phyloP scores from a whole-genome alignment of 2,113 vertebrate species.

The Piaya cayana region DNA sequence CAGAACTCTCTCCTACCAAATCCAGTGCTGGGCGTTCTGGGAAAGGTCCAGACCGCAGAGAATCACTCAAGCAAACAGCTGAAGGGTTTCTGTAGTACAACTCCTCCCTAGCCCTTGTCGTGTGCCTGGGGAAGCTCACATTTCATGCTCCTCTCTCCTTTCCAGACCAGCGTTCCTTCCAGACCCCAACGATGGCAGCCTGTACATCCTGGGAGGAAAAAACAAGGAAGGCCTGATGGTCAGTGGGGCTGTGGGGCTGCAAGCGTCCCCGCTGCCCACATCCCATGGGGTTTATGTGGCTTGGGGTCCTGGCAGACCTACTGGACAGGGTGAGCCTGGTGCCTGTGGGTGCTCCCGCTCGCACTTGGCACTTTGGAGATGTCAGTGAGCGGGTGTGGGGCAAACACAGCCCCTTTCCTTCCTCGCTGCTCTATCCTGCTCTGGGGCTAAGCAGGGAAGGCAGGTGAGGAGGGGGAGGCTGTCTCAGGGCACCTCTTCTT shows the following conservation, averaged over 20 bases:
- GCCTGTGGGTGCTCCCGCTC: not conserved
- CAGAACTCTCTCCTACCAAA: not conserved
- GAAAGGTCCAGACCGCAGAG: not conserved
- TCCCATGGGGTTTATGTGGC: not conserved
- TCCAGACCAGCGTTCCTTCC: constrained; percentile 91
- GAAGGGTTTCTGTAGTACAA: not conserved
- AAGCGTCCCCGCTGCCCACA: accelerated
- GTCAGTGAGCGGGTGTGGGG: not conserved
- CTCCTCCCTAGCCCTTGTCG: not conserved
- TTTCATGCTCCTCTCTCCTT: not conserved
- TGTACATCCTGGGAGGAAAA: constrained; percentile 90
- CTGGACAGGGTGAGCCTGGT: accelerated
- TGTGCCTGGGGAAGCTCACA: accelerated
- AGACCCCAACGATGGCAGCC: constrained; percentile 93
- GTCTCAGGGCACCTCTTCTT: not conserved
- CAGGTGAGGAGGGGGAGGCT: not conserved
- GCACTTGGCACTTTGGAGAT: not conserved
- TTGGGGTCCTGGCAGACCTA: not conserved
- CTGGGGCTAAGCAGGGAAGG: not conserved
- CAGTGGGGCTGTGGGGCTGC: not conserved
- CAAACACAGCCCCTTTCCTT: not conserved
- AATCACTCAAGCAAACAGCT: not conserved
- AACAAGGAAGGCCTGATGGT: constrained; percentile 95
- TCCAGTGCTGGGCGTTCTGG: not conserved
- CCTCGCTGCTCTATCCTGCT: accelerated